A percentile compares a stretch with the other conserved stretches of the same genome.
Conservation (phyloP, 2,888 invertebrate genomes). For the Acleris holmiana region DNA sequence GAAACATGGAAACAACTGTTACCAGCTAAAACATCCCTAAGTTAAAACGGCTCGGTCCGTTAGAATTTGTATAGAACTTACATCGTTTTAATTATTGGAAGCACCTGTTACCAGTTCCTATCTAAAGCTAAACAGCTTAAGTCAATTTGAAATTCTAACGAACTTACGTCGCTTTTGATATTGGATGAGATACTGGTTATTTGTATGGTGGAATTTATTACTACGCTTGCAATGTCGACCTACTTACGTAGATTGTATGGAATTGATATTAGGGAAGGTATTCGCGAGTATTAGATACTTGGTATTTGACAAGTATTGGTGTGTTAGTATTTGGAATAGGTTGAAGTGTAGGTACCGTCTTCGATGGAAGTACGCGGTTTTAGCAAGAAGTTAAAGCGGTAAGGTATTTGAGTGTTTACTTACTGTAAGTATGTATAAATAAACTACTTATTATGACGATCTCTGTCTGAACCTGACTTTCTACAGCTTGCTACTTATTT, state of each 20-base stretch:
- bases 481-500: too few species aligned
- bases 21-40: slow-evolving; percentile 6
- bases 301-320: slow-evolving; percentile 27
- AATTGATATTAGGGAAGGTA: slow-evolving; percentile 33
- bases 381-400: too few species aligned
- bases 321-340: slow-evolving; percentile 6
- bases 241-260: slow-evolving; percentile 35
- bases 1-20: slow-evolving; percentile 40
- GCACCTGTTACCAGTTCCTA: background rate
- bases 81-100: slow-evolving; percentile 4
- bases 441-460: too few species aligned
- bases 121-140: background rate
- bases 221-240: slow-evolving; percentile 33
- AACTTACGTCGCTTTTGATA: slow-evolving; percentile 9
- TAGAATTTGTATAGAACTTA: background rate
- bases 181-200: slow-evolving; percentile 10
- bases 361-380: too few species aligned
- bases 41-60: too few species aligned
- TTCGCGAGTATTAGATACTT: slow-evolving; percentile 26
- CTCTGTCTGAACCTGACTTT: too few species aligned
- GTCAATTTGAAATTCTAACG: background rate
- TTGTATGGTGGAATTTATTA: slow-evolving; percentile 35
- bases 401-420: too few species aligned
- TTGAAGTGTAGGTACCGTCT: too few species aligned
- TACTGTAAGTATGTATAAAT: too few species aligned